These are phyloP conservation scores for Macrophya annulata DNA, from an alignment of 2,888 invertebrate genomes.

Conservation along the genomic window DNA sequence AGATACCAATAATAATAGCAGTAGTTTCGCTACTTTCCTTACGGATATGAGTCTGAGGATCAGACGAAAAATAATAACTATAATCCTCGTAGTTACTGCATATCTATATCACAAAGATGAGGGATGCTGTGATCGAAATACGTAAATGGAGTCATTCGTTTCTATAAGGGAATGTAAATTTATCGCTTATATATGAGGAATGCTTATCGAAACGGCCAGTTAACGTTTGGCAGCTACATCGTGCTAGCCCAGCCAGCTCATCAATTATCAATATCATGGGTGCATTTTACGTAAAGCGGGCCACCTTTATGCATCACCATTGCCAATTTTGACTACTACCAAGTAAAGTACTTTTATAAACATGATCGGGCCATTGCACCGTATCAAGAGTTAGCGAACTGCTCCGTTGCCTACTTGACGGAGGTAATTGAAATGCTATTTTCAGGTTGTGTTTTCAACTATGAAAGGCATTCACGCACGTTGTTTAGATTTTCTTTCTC, in stretches of 20 bases:
- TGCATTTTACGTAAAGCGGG: not conserved
- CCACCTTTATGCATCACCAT: not conserved
- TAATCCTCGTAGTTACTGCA: not conserved
- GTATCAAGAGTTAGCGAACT: not conserved
- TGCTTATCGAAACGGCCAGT: constrained; percentile 29
- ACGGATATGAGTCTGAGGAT: not conserved
- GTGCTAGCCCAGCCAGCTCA: not conserved
- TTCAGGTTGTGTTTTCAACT: too few species aligned
- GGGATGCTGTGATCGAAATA: not conserved
- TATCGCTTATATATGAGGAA: not conserved
- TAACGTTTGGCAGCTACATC: not conserved
- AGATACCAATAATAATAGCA: not conserved
- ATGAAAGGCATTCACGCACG: too few species aligned
- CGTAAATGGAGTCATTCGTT: not conserved
- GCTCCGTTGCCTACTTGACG: too few species aligned
- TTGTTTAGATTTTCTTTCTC: too few species aligned
- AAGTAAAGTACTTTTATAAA: not conserved
- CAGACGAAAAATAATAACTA: not conserved
- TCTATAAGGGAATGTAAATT: constrained; percentile 13
- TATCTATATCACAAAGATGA: not conserved
- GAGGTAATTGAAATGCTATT: too few species aligned
- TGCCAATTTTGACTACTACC: not conserved
- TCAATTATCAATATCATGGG: constrained; percentile 24
- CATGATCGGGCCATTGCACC: not conserved
- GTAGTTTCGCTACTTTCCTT: not conserved